Conservation (phyloP, 2,113 vertebrate genomes). For the Syngnathus floridae region DNA sequence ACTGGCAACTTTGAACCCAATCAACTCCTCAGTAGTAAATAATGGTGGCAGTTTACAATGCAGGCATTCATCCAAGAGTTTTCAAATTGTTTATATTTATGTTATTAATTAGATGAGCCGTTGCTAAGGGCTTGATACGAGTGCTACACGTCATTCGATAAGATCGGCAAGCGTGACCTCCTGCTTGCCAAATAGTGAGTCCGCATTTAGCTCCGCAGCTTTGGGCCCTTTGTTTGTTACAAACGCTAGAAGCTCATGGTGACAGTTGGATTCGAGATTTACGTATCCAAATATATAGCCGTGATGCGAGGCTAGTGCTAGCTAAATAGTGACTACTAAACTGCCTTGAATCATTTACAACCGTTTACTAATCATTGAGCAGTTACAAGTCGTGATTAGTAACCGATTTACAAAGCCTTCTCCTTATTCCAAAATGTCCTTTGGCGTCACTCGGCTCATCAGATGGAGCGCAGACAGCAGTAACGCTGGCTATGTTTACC, state of each 20-base stretch:
- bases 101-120: not conserved
- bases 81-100: not conserved
- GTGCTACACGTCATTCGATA: not conserved
- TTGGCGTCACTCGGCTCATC: conserved; percentile 23
- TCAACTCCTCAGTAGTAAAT: not conserved
- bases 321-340: not conserved
- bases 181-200: not conserved
- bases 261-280: not conserved
- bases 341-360: not conserved
- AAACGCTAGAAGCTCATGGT: not conserved
- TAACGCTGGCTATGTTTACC: conserved; percentile 54
- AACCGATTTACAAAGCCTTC: not conserved
- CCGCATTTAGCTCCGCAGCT: not conserved
- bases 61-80: not conserved
- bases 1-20: not conserved
- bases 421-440: conserved; percentile 8
- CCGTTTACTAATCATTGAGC: not conserved
- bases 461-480: conserved; percentile 39
- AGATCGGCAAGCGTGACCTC: not conserved
- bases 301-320: not conserved
- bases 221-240: not conserved
- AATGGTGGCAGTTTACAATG: not conserved
- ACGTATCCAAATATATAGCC: not conserved
- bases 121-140: not conserved
- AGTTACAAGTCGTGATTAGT: not conserved